These are phyloP conservation scores for Calameuta pallipes DNA, from an alignment of 2,888 invertebrate genomes.

Conservation along the genomic window DNA sequence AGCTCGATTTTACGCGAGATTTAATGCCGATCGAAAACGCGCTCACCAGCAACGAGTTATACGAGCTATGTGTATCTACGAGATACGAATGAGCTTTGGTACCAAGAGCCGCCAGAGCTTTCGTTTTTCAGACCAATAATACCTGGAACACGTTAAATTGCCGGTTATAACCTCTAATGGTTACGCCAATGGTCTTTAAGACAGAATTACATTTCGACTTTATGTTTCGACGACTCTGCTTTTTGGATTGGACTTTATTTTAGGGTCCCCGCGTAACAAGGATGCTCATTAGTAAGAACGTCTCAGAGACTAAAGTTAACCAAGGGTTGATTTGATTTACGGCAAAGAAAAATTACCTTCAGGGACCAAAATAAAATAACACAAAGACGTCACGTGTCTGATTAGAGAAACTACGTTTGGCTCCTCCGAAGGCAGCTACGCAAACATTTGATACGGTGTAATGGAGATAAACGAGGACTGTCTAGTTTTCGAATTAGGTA, in stretches of 20 bases:
- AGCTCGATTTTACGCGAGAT: background rate
- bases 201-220: background rate
- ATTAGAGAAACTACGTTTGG: background rate
- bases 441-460: background rate
- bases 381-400: background rate
- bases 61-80: background rate
- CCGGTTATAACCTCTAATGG: background rate
- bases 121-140: background rate
- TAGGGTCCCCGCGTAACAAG: background rate
- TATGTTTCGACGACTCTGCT: background rate
- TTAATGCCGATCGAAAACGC: constrained; percentile 2
- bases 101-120: background rate
- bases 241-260: background rate
- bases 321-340: background rate
- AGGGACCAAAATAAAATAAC: background rate
- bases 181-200: background rate
- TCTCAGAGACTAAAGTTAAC: background rate
- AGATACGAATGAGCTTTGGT: background rate
- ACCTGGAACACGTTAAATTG: background rate
- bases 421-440: background rate
- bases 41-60: background rate
- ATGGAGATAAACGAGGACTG: background rate
- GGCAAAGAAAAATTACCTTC: background rate
- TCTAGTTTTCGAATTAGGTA: background rate
- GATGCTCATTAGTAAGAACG: background rate